phyloP scores from a whole-genome alignment of 2,113 vertebrate species.

The Probosciger aterrimus region DNA sequence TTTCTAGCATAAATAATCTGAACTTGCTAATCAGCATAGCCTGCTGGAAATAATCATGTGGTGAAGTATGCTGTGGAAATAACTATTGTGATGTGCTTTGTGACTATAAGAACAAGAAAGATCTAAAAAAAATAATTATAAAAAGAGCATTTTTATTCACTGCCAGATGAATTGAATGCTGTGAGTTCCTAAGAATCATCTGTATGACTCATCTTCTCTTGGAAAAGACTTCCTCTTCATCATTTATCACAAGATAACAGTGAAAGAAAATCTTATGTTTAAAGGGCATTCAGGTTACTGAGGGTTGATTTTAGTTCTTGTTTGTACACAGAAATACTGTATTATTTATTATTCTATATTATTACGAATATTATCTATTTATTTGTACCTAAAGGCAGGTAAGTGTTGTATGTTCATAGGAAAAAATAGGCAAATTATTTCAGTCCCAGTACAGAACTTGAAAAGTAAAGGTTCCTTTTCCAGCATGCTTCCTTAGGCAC shows the following conservation, averaged over 20 bases:
- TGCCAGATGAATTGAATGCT: not conserved
- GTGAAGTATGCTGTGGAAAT: not conserved
- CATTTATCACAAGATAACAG: not conserved
- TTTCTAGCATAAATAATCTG: not conserved
- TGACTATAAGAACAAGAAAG: not conserved
- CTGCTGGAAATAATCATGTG: not conserved
- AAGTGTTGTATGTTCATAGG: not conserved
- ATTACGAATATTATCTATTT: not conserved
- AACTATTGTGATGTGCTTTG: not conserved
- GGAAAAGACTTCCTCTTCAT: constrained; percentile 3
- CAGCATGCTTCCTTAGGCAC: not conserved
- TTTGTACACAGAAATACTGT: not conserved
- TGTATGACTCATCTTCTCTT: constrained; percentile 15
- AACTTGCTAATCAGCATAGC: not conserved
- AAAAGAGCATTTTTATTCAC: not conserved
- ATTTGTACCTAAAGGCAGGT: not conserved
- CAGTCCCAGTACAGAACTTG: not conserved
- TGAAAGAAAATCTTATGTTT: not conserved
- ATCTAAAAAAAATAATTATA: not conserved
- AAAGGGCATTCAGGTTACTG: not conserved
- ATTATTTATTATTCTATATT: not conserved
- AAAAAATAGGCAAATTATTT: not conserved
- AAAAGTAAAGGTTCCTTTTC: not conserved
- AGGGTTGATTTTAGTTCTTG: not conserved
- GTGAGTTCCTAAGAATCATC: not conserved